These are phyloP conservation scores for Rhingia campestris DNA, from an alignment of 2,888 invertebrate species.

Conservation along the genomic window DNA sequence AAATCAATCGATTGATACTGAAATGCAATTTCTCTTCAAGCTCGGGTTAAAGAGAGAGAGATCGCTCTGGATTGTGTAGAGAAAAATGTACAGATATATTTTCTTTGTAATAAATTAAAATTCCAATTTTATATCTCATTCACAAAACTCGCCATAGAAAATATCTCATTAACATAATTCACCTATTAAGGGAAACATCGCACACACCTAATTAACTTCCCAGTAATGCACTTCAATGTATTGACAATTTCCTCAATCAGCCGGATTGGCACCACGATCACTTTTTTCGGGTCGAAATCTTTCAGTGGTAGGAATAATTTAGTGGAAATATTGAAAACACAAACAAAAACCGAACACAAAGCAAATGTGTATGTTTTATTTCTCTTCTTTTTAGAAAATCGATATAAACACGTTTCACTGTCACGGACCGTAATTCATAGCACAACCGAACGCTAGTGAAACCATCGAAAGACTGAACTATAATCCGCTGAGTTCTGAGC, in stretches of 20 bases:
- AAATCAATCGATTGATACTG: constrained; percentile 28
- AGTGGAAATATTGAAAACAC: not conserved
- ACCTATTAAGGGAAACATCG: constrained; percentile 13
- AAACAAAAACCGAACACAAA: not conserved
- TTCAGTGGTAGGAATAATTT: constrained; percentile 14
- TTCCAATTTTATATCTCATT: constrained; percentile 12
- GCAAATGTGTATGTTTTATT: not conserved
- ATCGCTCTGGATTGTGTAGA: constrained; percentile 4
- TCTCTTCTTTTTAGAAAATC: constrained; percentile 32
- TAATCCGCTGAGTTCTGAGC: constrained; percentile 33
- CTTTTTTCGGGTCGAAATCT: constrained; percentile 13
- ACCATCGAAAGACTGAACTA: constrained; percentile 56
- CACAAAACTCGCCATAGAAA: constrained; percentile 52
- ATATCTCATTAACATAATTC: constrained; percentile 7
- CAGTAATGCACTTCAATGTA: not conserved
- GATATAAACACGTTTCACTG: constrained; percentile 39
- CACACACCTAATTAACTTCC: constrained; percentile 20
- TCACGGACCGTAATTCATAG: constrained; percentile 39
- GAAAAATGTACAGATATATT: constrained; percentile 25
- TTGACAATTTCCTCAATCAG: constrained; percentile 15
- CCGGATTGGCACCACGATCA: constrained; percentile 24
- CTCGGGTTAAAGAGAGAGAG: constrained; percentile 44
- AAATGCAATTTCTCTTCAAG: constrained; percentile 12
- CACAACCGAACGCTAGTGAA: constrained; percentile 66
- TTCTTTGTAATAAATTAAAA: constrained; percentile 44